Conservation (phyloP, 1,140 invertebrate genomes). For the Drosophila seguyi region DNA sequence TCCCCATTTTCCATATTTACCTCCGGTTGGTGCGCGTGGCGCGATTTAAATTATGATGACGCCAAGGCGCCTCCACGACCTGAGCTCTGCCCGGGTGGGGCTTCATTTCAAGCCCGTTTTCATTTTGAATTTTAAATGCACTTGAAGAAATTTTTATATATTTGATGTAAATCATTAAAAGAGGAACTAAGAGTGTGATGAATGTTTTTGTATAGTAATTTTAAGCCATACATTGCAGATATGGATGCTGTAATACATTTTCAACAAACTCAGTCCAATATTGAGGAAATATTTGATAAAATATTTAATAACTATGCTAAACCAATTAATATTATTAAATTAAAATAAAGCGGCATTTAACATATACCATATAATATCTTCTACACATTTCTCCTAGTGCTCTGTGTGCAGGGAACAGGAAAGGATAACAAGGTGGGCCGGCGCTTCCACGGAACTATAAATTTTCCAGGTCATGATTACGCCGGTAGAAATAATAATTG, state of each 20-base stretch:
- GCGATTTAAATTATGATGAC: slow-evolving; percentile 79
- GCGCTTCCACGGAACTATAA: slow-evolving; percentile 72
- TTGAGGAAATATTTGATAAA: neutral
- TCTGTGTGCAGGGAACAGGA: slow-evolving; percentile 31
- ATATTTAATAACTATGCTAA: neutral
- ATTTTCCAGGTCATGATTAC: slow-evolving; percentile 57
- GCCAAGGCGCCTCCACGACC: slow-evolving; percentile 47
- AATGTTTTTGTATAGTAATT: neutral
- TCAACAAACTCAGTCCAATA: neutral
- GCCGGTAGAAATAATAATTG: slow-evolving; percentile 48
- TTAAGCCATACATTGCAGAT: too few species aligned
- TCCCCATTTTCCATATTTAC: slow-evolving; percentile 62
- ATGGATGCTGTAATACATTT: neutral
- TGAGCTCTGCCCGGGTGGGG: slow-evolving; percentile 20
- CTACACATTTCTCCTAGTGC: slow-evolving; percentile 2
- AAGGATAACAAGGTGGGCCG: slow-evolving; percentile 61
- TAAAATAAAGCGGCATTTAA: neutral
- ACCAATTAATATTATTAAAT: too few species aligned
- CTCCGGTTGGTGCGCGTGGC: slow-evolving; percentile 58
- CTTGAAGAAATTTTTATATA: neutral
- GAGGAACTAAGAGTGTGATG: too few species aligned
- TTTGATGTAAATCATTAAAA: too few species aligned
- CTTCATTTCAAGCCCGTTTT: slow-evolving; percentile 15
- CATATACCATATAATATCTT: neutral
- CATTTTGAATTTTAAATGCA: slow-evolving; percentile 34